Conservation (phyloP, 2,888 invertebrate genomes). For the Thymelicus sylvestris region DNA sequence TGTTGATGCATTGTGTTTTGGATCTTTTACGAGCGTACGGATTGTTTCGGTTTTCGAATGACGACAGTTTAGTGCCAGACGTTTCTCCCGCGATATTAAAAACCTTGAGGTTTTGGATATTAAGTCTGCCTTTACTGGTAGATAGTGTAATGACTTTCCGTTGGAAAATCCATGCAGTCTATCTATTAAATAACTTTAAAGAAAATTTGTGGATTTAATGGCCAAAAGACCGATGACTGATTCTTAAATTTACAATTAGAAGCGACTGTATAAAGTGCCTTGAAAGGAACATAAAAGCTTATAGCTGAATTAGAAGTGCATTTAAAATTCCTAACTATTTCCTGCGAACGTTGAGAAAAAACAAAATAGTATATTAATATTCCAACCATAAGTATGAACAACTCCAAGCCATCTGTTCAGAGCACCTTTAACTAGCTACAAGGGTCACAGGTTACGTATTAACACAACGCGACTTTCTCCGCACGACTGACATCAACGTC, state of each 20-base stretch:
- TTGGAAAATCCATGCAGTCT: too few species aligned
- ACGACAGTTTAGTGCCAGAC: conserved; percentile 38
- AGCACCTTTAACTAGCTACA: conserved; percentile 18
- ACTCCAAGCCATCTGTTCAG: conserved; percentile 12
- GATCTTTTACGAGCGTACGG: conserved; percentile 58
- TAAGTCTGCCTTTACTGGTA: not conserved
- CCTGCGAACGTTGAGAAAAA: too few species aligned
- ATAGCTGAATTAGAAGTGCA: too few species aligned
- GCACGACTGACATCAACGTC: conserved; percentile 27
- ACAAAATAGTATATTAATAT: not conserved
- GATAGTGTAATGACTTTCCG: too few species aligned
- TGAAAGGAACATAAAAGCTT: too few species aligned
- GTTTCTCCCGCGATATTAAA: conserved; percentile 37
- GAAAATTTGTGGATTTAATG: too few species aligned
- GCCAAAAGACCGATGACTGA: too few species aligned
- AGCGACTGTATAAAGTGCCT: too few species aligned
- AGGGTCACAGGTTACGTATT: conserved; percentile 36
- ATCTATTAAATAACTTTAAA: too few species aligned
- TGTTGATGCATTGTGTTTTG: conserved; percentile 62
- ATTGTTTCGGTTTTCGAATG: conserved; percentile 48
- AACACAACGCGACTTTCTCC: conserved; percentile 34
- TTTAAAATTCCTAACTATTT: too few species aligned
- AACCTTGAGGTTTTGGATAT: conserved; percentile 15
- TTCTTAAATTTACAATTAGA: too few species aligned
- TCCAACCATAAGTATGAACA: conserved; percentile 5